Evolutionary conservation across 2,113 vertebrate genomes (phyloP).

Genomic region (Daubentonia madagascariensis): DNA sequence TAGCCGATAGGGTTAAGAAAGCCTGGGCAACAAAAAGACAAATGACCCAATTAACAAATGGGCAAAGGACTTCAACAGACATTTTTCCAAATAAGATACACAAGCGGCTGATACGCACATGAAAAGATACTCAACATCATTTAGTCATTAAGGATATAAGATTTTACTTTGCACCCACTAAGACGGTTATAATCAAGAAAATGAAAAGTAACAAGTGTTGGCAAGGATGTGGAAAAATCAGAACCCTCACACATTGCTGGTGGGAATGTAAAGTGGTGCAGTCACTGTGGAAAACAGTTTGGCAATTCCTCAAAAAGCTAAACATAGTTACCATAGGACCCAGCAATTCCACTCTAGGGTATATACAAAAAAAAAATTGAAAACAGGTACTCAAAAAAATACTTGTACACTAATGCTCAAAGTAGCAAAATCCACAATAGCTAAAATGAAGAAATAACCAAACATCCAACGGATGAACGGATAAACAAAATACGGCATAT

Average conservation of each 20-base stretch:
- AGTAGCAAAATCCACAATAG: background rate
- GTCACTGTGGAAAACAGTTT: background rate
- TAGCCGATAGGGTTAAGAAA: background rate
- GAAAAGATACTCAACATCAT: background rate
- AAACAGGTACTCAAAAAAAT: background rate
- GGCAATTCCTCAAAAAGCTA: background rate
- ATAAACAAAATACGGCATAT: rapidly evolving
- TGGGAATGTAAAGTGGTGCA: background rate
- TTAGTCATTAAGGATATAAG: background rate
- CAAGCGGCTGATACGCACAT: background rate
- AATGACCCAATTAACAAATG: background rate
- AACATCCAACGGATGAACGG: background rate
- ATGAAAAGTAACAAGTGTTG: background rate
- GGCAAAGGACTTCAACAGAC: background rate
- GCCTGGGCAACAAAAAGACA: background rate
- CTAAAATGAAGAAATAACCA: background rate
- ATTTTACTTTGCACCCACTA: background rate
- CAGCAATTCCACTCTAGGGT: background rate
- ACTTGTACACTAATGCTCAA: background rate
- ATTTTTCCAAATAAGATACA: background rate
- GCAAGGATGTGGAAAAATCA: rapidly evolving
- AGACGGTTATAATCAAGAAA: background rate
- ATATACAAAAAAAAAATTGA: background rate
- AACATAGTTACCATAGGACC: rapidly evolving
- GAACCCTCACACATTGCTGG: rapidly evolving